A percentile compares a stretch with the other conserved stretches of the same genome.
phyloP scores from a whole-genome alignment of 2,888 invertebrate species.

The Ornithoptera priamus region DNA sequence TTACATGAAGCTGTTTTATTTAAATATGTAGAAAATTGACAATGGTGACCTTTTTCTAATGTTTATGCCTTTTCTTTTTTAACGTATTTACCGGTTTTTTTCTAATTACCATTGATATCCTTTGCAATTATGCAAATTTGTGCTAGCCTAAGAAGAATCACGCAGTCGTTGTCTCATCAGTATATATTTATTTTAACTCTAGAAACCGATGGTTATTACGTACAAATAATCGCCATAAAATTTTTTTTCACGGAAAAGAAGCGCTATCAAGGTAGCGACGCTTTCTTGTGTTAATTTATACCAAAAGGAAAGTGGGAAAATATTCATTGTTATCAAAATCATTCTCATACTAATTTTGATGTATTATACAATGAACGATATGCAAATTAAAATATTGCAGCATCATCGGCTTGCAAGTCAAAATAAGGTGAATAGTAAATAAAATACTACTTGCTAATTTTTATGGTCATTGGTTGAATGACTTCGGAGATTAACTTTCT shows the following conservation, averaged over 20 bases:
- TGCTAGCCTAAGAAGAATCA: background rate
- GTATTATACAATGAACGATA: background rate
- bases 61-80: background rate
- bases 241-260: no score
- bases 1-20: background rate
- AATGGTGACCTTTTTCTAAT: background rate
- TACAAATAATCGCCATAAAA: no score
- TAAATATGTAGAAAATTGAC: background rate
- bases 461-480: background rate
- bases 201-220: background rate
- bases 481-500: background rate
- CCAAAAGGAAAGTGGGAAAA: background rate
- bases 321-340: background rate
- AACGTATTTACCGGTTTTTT: background rate
- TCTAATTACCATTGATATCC: background rate
- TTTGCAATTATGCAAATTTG: background rate
- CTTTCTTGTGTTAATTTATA: background rate
- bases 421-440: background rate
- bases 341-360: background rate
- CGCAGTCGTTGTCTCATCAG: background rate
- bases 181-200: background rate
- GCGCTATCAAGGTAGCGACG: background rate
- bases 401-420: background rate
- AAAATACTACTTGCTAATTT: background rate
- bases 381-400: background rate